Evolutionary conservation across 2,888 invertebrate species (phyloP), one percentile per base, ranked within the genome.

Genomic region (Temnothorax rugatulus): DNA sequence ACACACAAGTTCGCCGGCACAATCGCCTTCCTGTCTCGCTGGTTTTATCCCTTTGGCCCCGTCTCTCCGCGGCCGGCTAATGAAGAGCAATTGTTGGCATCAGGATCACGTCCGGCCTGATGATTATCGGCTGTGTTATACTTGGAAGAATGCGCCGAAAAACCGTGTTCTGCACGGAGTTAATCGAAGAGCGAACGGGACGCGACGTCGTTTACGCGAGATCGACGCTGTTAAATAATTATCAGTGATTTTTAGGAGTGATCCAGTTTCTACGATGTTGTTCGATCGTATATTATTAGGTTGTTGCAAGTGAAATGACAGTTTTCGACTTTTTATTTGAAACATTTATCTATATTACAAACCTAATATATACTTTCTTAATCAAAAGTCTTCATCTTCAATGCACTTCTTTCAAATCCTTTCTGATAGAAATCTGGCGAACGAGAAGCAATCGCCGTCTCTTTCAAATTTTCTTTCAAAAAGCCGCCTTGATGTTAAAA

Each of bases 31-130:
- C 71, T 81, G 57, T 52, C 34, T 38, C 63, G 38, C 15, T 4
- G n/a, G 15, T 18, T 68, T 61, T 83, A 75, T 83, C 74, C 50
- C 61, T 61, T 29, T 52, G 15, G 15, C 59, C 66, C 59, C 66
- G 66, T 79, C 63, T 66, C 52, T 21, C 29, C 29, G 76, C 44
- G 29, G 0, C 34, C 57, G 52, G 38, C 54, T 83, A 77, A 84
- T 87, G 77, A 86, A 84, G 84, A 74, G 47, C 71, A 61, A 83
- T 77, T 57, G 77, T 83, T 75, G 47, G 25, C 63, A 44, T 25
- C 34, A 2, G 57, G 44, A 57, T 29, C 21, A 54, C 54, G 64
- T 50, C 47, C 34, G 41, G 11, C 29, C 8, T 44, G 69, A 57
- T 15, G 21, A 34, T 57, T 44, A 18, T 57, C 57, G 8, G 15